Conservation (phyloP, 2,888 invertebrate genomes). For the Luperina testacea region DNA sequence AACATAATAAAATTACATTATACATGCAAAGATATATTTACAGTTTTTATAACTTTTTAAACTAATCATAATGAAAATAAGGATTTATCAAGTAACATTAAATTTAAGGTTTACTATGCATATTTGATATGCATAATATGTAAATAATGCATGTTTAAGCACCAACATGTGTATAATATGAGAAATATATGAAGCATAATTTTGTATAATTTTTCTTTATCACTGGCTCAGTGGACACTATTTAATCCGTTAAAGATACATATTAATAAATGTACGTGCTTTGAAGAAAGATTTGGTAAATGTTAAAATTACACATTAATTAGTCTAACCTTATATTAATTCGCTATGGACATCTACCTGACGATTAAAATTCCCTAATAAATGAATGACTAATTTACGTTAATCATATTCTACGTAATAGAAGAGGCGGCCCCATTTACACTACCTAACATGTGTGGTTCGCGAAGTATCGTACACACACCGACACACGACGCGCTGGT, state of each 20-base stretch:
- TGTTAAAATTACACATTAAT: slow-evolving; percentile 78
- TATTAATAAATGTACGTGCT: slow-evolving; percentile 71
- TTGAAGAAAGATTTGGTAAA: slow-evolving; percentile 87
- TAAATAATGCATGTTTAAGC: slow-evolving; percentile 80
- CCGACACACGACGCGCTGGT: slow-evolving; percentile 33
- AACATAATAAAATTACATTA: slow-evolving; percentile 74
- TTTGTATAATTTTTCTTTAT: slow-evolving; percentile 59
- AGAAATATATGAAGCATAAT: slow-evolving; percentile 76
- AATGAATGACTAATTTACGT: slow-evolving; percentile 79
- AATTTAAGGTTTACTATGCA: slow-evolving; percentile 74
- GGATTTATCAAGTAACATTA: slow-evolving; percentile 77
- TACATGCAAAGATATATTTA: slow-evolving; percentile 82
- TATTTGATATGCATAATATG: slow-evolving; percentile 79
- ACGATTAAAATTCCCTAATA: slow-evolving; percentile 84
- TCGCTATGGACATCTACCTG: slow-evolving; percentile 81
- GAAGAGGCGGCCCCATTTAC: slow-evolving; percentile 89
- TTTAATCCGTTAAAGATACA: slow-evolving; percentile 59
- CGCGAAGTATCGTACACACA: slow-evolving; percentile 31
- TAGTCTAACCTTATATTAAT: slow-evolving; percentile 79
- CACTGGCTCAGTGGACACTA: slow-evolving; percentile 54
- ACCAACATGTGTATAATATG: slow-evolving; percentile 78
- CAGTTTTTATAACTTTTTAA: slow-evolving; percentile 74
- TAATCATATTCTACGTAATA: slow-evolving; percentile 77
- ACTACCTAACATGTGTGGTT: slow-evolving; percentile 74
- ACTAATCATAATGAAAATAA: slow-evolving; percentile 74